Conservation (phyloP, 2,113 vertebrate species). For the Lamprologus tigripictilis region DNA sequence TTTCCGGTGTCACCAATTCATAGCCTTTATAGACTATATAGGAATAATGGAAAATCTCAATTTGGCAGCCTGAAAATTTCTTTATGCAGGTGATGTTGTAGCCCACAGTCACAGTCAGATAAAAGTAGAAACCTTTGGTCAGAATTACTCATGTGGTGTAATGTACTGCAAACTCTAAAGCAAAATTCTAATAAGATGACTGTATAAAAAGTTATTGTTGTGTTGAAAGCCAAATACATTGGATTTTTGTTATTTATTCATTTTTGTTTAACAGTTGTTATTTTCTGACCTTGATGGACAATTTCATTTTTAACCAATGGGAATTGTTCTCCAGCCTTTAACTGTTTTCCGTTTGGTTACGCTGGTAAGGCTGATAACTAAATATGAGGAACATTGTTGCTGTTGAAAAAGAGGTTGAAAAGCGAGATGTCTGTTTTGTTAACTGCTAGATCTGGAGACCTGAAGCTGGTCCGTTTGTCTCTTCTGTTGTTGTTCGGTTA, state of each 20-base stretch:
- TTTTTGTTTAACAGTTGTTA: neutral
- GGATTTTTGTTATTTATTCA: neutral
- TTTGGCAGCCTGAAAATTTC: neutral
- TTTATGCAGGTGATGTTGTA: neutral
- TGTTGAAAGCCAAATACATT: neutral
- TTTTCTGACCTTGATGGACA: neutral
- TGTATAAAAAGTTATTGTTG: neutral
- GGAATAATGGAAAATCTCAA: neutral
- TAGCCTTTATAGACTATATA: neutral
- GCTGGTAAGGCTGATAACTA: neutral
- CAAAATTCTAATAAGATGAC: neutral
- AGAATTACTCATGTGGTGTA: neutral
- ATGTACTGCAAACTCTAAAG: neutral
- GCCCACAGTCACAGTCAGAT: neutral
- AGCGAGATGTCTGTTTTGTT: neutral
- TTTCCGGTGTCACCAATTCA: neutral
- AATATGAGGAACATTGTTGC: neutral
- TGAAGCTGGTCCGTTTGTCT: neutral
- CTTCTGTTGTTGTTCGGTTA: too few species aligned
- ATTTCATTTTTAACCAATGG: neutral
- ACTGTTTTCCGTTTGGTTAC: neutral
- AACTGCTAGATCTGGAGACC: neutral
- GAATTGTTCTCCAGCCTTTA: neutral
- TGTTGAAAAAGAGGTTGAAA: neutral
- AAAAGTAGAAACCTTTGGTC: neutral